Base-by-base conservation (phyloP, 2,113 vertebrate species). In the Pao palembangensis region DNA sequence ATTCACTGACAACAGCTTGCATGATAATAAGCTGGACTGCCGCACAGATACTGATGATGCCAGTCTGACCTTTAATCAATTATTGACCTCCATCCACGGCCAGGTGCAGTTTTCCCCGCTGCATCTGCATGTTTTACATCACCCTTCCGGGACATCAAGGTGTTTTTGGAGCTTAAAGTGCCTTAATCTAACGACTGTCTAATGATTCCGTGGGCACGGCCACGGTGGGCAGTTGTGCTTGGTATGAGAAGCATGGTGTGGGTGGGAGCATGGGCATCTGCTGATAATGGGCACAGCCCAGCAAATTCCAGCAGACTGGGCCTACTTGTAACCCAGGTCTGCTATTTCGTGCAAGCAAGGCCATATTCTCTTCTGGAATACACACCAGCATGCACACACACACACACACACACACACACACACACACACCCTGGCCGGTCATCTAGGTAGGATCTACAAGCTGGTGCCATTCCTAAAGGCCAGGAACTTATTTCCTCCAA, bases 381-480 rank as follows among this genome's bases (percentile, higher is more conserved):
- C 21, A 51, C 58, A 28, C 49, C 58, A 55, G n/a, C 48, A 67
- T 46, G 61, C 72, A 67, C 49, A 64, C 72, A 65, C 64, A 31
- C 61, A 51, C 42, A 50, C 55, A 58, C 53, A 67, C 51, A 55
- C 15, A 54, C 43, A 50, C 61, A 23, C 51, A 66, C 69, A 63
- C 46, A 64, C 68, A 67, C 61, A 74, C 62, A 53, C 69, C 10
- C 57, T 54, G 49, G 19, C 75, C 65, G 68, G 73, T 81, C 87
- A 88, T 83, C 89, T 90, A 86, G 80, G 75, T 71, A 74, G 74
- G 72, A 69, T 75, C 54, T 73, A 46, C 57, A 51, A 58, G 59
- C 67, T 25, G 28, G 46, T 63, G 68, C 57, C 70, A 79, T 88
- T 85, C 71, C 78, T 58, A 12, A 58, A 31, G 55, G 53, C 76